A percentile compares a stretch with the other conserved stretches of the same genome.
Evolutionary conservation across 1,140 invertebrate genomes (phyloP).

Genomic region (Planococcus citri): DNA sequence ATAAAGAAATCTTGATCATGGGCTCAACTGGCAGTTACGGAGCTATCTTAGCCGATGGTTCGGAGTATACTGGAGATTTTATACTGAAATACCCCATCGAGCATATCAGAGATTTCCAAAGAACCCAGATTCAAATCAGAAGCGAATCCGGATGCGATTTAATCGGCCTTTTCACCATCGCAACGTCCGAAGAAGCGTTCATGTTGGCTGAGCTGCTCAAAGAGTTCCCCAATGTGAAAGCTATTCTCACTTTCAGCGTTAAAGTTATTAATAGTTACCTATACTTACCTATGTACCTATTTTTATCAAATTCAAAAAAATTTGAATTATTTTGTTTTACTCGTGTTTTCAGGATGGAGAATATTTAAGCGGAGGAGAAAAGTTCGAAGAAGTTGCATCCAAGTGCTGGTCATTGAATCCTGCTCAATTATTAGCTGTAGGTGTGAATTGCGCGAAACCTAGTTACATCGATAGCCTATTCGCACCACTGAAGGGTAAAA

Average conservation of each 20-base stretch:
- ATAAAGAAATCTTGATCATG: not conserved
- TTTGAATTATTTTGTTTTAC: too few species aligned
- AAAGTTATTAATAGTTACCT: constrained; percentile 48
- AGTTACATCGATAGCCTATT: constrained; percentile 43
- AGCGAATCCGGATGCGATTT: constrained; percentile 66
- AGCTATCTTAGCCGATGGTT: constrained; percentile 70
- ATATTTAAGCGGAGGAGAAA: constrained; percentile 58
- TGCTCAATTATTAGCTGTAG: constrained; percentile 60
- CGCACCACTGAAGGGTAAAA: constrained; percentile 36
- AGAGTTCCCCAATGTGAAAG: constrained; percentile 54
- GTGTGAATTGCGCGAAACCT: constrained; percentile 72
- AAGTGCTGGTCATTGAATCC: constrained; percentile 48
- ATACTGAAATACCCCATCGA: constrained; percentile 48
- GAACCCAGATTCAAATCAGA: constrained; percentile 57
- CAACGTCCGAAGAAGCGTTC: constrained; percentile 64
- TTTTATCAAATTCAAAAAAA: not conserved
- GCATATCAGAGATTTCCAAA: constrained; percentile 66
- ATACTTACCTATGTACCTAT: too few species aligned
- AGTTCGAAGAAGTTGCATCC: constrained; percentile 47
- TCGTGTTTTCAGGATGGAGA: constrained; percentile 41
- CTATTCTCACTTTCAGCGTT: constrained; percentile 71
- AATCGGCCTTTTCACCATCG: constrained; percentile 78
- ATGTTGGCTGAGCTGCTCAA: constrained; percentile 60
- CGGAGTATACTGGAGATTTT: constrained; percentile 80
- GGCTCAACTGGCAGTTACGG: constrained; percentile 86